Evolutionary conservation across 1,140 invertebrate species (phyloP), one percentile per base, ranked within the genome.

Genomic region (Bombus polaris): DNA sequence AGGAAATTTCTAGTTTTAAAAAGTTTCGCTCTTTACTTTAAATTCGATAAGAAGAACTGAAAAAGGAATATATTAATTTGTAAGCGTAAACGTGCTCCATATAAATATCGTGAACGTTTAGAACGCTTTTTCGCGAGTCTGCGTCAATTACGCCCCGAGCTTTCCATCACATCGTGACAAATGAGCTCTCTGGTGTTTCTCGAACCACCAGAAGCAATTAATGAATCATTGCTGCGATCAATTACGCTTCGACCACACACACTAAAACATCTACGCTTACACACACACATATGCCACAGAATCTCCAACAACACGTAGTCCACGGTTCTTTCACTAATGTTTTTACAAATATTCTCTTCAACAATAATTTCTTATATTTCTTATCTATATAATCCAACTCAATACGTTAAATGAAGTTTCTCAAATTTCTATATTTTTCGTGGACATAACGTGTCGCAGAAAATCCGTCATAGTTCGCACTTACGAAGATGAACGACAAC

Each of bases 211-310:
- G 71, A 71, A 22, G 44, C 68, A 37, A 57, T 37, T 28, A 57
- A 71, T 22, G 47, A 70, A 76, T 85, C 83, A 83, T 75, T 66
- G 79, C 81, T 75, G 77, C 74, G 78, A 90, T 44, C 78, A 73
- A 81, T 74, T 87, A 88, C 79, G 79, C 70, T 85, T 87, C 85
- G 59, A 83, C 59, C 88, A 80, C 75, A 88, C 79, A 88, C 79
- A 72, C 37, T 83, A 68, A 89, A 89, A 90, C 85, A 87, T 84
- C 72, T 90, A 89, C 47, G 75, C 78, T 87, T 87, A 85, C 78
- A 88, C 42, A 88, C 42, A 83, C 42, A 88, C 86, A 72, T 76
- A 87, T 74, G 12, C 81, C 77, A 72, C 83, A 88, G 88, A 90
- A 78, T 88, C 83, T 88, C 80, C 44, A 37, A 28, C 77, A 8